Evolutionary conservation across 1,140 invertebrate species (phyloP).

Genomic region (Sitophilus oryzae): DNA sequence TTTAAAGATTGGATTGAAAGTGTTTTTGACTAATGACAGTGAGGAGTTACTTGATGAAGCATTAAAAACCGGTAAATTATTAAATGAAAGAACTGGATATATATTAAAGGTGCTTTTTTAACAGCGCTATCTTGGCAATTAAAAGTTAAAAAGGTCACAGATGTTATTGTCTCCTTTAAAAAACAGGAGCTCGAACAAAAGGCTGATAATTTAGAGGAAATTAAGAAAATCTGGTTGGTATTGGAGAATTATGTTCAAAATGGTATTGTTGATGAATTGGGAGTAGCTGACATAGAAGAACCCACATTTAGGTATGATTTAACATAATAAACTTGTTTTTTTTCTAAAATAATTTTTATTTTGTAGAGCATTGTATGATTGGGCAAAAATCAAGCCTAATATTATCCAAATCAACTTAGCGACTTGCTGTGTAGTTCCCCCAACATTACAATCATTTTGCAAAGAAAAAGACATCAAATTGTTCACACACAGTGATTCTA

Average conservation of each 20-base stretch:
- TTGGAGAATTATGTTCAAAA: conserved; percentile 63
- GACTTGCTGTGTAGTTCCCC: conserved; percentile 92
- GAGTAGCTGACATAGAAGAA: conserved; percentile 85
- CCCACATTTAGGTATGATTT: conserved; percentile 51
- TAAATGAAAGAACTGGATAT: background rate
- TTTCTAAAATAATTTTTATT: background rate
- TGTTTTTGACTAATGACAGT: conserved; percentile 57
- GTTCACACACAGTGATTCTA: conserved; percentile 90
- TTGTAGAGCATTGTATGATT: conserved; percentile 62
- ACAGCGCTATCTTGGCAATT: conserved; percentile 60
- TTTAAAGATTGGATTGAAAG: conserved; percentile 60
- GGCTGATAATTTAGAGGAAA: conserved; percentile 54
- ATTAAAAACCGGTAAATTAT: conserved; percentile 49
- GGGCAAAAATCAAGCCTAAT: conserved; percentile 77
- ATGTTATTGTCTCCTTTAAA: conserved; percentile 68
- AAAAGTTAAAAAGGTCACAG: conserved; percentile 62
- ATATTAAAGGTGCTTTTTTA: conserved; percentile 30
- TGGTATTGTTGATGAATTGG: conserved; percentile 66
- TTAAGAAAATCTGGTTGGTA: conserved; percentile 67
- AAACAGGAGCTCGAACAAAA: conserved; percentile 45
- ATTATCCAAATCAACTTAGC: conserved; percentile 95
- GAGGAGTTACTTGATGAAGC: conserved; percentile 49
- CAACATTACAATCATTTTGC: conserved; percentile 82
- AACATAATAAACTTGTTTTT: background rate
- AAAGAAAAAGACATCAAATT: conserved; percentile 87